phyloP scores from a whole-genome alignment of 1,140 invertebrate species.

The Zophobas atratus region DNA sequence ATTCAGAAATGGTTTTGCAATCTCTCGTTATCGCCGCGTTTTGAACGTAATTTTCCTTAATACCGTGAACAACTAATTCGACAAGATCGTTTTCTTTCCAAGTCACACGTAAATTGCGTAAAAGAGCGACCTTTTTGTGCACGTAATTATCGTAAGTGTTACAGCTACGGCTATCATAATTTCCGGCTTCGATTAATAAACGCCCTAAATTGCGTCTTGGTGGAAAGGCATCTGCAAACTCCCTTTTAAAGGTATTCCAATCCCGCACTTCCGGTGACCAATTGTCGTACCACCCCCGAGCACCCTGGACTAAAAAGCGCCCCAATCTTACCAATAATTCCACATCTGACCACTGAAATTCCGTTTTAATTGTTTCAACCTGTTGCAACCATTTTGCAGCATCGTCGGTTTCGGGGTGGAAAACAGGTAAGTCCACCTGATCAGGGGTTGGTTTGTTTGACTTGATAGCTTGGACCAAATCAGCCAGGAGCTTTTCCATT shows the following conservation, averaged over 20 bases:
- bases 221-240: conserved; percentile 53
- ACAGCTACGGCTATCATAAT: conserved; percentile 34
- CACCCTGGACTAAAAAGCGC: conserved; percentile 40
- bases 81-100: conserved; percentile 39
- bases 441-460: conserved; percentile 1
- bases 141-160: conserved; percentile 51
- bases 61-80: conserved; percentile 49
- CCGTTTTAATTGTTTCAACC: conserved; percentile 30
- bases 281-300: conserved; percentile 46
- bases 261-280: conserved; percentile 44
- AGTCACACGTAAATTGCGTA: conserved; percentile 40
- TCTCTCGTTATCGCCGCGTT: neutral
- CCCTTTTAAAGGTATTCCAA: conserved; percentile 48
- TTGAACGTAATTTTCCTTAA: conserved; percentile 42
- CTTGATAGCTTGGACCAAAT: conserved; percentile 6
- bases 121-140: conserved; percentile 29
- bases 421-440: conserved; percentile 47
- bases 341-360: neutral
- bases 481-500: conserved; percentile 18
- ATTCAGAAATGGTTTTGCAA: conserved; percentile 14
- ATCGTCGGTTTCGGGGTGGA: conserved; percentile 31
- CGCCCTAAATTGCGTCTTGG: conserved; percentile 47
- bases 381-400: conserved; percentile 41
- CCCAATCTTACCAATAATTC: conserved; percentile 48
- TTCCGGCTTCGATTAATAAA: conserved; percentile 35